Evolutionary conservation across 1,140 invertebrate genomes (phyloP).

Genomic region (Archegozetes longisetosus): DNA sequence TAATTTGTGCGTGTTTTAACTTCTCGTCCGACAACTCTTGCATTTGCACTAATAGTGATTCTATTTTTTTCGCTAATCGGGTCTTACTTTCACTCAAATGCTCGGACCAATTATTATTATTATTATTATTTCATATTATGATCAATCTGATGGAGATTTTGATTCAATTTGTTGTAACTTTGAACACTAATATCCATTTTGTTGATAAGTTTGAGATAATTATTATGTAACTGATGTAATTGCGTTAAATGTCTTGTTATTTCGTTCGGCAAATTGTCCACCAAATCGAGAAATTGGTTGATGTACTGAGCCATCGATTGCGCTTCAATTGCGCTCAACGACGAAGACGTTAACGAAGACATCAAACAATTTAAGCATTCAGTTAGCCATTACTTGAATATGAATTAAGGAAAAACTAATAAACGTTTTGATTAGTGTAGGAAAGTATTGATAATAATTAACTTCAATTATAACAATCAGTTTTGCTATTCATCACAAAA

Average conservation of each 20-base stretch:
- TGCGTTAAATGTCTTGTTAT: conserved; percentile 74
- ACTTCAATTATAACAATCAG: no score
- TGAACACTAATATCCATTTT: not conserved
- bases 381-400: no score
- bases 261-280: conserved; percentile 88
- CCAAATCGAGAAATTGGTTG: conserved; percentile 86
- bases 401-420: no score
- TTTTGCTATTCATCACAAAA: no score
- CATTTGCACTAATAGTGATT: conserved; percentile 8
- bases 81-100: not conserved
- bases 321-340: not conserved
- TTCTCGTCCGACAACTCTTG: conserved; percentile 17
- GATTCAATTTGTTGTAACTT: not conserved
- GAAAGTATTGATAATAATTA: no score
- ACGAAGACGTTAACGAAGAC: not conserved
- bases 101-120: not conserved
- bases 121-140: not conserved
- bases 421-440: no score
- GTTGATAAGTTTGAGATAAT: conserved; percentile 44
- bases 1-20: conserved; percentile 10
- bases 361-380: no score
- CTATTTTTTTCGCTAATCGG: conserved; percentile 4
- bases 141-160: no score
- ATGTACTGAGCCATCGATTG: conserved; percentile 42
- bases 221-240: conserved; percentile 75